These are phyloP conservation scores for Metridium senile DNA, from an alignment of 92 coral and sea anemone species.

Conservation along the genomic window DNA sequence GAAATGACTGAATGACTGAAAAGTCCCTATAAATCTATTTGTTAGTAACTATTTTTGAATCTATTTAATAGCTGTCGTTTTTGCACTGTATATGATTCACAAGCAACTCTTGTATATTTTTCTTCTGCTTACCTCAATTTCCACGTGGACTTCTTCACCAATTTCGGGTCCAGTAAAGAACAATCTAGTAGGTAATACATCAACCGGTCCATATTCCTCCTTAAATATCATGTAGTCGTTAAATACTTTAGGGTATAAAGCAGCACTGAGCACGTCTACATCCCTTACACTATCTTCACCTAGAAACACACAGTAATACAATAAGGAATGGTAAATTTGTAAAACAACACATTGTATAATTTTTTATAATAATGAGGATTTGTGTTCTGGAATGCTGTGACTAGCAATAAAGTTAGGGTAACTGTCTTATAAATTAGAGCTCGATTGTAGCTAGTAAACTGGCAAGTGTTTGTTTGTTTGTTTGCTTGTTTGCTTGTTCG, in stretches of 20 bases:
- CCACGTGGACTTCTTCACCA: slow-evolving; percentile 95
- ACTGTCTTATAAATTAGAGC: too few relatives aligned
- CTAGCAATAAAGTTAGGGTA: too few relatives aligned
- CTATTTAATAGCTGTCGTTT: too few relatives aligned
- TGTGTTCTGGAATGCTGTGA: too few relatives aligned
- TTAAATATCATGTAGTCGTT: slow-evolving; percentile 87
- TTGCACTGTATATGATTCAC: background rate
- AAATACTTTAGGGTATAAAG: slow-evolving; percentile 93
- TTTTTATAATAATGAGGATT: too few relatives aligned
- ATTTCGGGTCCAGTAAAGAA: slow-evolving; percentile 97
- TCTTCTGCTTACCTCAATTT: slow-evolving; percentile 60
- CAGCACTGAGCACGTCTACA: slow-evolving; percentile 92
- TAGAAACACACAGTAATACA: slow-evolving; percentile 36
- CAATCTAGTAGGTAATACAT: slow-evolving; percentile 88
- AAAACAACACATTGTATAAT: background rate
- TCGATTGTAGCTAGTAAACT: too few relatives aligned
- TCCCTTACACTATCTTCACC: slow-evolving; percentile 82
- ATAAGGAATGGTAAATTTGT: background rate
- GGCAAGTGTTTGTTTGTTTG: too few relatives aligned
- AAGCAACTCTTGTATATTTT: background rate
- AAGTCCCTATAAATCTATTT: too few relatives aligned
- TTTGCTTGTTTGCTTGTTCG: too few relatives aligned
- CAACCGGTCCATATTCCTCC: slow-evolving; percentile 94
- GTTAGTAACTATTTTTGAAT: too few relatives aligned
- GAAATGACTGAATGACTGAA: too few relatives aligned